Evolutionary conservation across 1,140 invertebrate species (phyloP).

Genomic region (Batillaria attramentaria): DNA sequence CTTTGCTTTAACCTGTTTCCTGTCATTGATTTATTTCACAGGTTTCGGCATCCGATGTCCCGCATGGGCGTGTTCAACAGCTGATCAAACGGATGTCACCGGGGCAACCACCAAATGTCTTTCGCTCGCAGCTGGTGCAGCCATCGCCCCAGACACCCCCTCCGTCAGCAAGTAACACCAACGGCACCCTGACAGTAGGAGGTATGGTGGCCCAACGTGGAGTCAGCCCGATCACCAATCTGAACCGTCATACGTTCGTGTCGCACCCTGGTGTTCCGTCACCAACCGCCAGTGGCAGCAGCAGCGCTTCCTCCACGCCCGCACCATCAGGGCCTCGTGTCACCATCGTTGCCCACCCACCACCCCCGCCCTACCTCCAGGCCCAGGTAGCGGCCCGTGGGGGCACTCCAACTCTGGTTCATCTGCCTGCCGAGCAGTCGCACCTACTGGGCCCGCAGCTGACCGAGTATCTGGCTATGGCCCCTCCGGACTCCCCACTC

Average conservation of each 20-base stretch:
- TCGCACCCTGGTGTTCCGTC: slow-evolving; percentile 3
- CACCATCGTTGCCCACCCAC: slow-evolving; percentile 42
- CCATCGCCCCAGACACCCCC: slow-evolving; percentile 33
- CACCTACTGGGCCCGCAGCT: slow-evolving; percentile 68
- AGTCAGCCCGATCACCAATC: slow-evolving; percentile 82
- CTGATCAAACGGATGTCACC: slow-evolving; percentile 87
- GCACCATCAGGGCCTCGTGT: slow-evolving; percentile 35
- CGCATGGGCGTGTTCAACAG: slow-evolving; percentile 81
- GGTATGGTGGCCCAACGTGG: slow-evolving; percentile 73
- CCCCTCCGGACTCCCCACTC: slow-evolving; percentile 26
- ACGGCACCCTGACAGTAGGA: slow-evolving; percentile 19
- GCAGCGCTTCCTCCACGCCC: slow-evolving; percentile 48
- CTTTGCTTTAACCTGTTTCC: too few relatives aligned
- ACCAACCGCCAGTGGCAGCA: slow-evolving; percentile 50
- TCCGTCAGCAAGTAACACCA: slow-evolving; percentile 46
- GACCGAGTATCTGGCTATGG: slow-evolving; percentile 20
- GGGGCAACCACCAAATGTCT: slow-evolving; percentile 29
- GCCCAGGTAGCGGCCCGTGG: slow-evolving; percentile 86
- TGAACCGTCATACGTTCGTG: slow-evolving; percentile 27
- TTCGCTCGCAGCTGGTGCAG: slow-evolving; percentile 42
- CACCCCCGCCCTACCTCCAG: slow-evolving; percentile 63
- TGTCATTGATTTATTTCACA: neutral
- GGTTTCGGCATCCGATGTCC: slow-evolving; percentile 35
- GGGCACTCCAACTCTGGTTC: slow-evolving; percentile 34
- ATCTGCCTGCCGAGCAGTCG: slow-evolving; percentile 35